phyloP scores from a whole-genome alignment of 2,113 vertebrate genomes.

The Condylura cristata region DNA sequence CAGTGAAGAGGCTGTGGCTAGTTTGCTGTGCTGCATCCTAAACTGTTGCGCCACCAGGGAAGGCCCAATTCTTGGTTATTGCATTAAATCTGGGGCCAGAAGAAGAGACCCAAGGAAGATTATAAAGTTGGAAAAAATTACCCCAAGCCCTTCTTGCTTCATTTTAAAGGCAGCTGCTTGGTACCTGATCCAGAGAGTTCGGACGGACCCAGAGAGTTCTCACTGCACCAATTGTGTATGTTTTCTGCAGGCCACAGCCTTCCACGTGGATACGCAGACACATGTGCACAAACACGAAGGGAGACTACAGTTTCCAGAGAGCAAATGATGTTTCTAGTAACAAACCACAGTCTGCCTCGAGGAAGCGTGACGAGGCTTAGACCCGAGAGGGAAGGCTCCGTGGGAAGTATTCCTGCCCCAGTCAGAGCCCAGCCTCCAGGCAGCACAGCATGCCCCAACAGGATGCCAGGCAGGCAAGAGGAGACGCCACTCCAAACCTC shows the following conservation, averaged over 20 bases:
- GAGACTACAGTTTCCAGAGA: constrained; percentile 30
- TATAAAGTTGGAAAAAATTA: constrained; percentile 4
- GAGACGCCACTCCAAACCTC: constrained; percentile 13
- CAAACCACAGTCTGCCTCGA: constrained; percentile 42
- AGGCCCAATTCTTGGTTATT: background rate
- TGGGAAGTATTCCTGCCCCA: background rate
- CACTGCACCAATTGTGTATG: background rate
- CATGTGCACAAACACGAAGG: background rate
- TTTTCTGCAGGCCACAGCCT: background rate
- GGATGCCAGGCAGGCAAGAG: constrained; percentile 64
- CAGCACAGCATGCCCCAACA: constrained; percentile 53
- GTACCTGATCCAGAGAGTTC: background rate
- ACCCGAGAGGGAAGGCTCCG: background rate
- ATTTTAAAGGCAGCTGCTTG: background rate
- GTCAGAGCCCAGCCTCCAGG: constrained; percentile 37
- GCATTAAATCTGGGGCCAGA: background rate
- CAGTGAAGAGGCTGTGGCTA: too few species aligned
- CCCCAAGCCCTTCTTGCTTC: background rate
- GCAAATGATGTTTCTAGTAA: constrained; percentile 49
- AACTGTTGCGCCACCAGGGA: too few species aligned
- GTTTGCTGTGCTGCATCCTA: too few species aligned
- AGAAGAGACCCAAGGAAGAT: background rate
- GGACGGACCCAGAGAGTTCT: background rate
- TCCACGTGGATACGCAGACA: background rate
- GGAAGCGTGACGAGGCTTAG: background rate